Conservation (phyloP, 2,797 vertebrate species). For the Numenius phaeopus region DNA sequence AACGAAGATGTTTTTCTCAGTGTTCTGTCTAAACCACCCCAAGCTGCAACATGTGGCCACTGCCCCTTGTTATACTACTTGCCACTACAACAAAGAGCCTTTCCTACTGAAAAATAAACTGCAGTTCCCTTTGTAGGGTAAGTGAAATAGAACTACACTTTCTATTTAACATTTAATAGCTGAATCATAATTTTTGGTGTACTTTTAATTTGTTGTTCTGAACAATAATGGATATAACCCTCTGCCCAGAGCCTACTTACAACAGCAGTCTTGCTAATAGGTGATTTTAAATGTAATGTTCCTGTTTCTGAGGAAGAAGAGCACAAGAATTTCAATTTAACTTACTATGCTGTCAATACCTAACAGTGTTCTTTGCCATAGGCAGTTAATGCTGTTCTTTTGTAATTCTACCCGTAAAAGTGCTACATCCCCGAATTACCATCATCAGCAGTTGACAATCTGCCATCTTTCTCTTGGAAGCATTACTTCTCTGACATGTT, state of each 20-base stretch:
- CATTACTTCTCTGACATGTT: neutral
- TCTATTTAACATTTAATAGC: neutral
- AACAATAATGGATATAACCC: neutral
- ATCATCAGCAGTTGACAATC: neutral
- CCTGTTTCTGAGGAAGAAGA: neutral
- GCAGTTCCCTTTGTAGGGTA: neutral
- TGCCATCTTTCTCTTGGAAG: conserved; percentile 3
- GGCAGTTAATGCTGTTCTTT: neutral
- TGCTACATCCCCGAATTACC: neutral
- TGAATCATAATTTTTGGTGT: neutral
- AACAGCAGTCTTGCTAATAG: neutral
- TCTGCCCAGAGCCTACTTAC: neutral
- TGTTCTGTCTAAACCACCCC: neutral
- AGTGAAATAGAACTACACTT: neutral
- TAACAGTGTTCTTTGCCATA: neutral
- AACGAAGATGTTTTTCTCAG: neutral
- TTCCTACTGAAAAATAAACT: neutral
- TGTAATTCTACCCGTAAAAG: conserved; percentile 33
- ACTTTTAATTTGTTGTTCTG: neutral
- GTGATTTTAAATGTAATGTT: neutral
- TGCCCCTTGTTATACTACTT: neutral
- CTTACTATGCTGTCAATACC: neutral
- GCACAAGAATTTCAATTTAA: neutral
- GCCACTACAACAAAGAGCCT: rapidly evolving
- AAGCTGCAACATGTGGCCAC: neutral